Base-by-base conservation (phyloP, 2,113 vertebrate genomes). In the Clarias magur region DNA sequence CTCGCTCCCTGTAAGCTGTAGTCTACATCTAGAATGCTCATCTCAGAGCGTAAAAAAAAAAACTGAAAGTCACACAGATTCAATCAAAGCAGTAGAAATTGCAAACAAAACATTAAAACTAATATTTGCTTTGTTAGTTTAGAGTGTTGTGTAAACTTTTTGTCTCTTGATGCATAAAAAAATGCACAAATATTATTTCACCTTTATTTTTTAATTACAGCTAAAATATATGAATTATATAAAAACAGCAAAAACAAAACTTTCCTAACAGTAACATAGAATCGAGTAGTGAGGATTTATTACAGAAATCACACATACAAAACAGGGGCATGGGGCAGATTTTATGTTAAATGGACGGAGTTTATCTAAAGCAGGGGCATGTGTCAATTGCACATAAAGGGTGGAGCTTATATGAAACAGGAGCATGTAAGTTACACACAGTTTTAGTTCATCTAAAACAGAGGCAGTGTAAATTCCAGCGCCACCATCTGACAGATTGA, bases 1-100 rank as follows among this genome's bases (percentile, higher is more conserved):
- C 86, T 75, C 82, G 88, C 80, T 60, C 38, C n/a, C 11, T 63
- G 57, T 57, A 76, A 59, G 34, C 19, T 53, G 23, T 84, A 30
- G 54, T 3, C 56, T 27, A 19, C 2, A 8, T 42, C 23, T 38
- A 21, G 9, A 38, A 72, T 7, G 15, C 34, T 42, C 21, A 9
- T 42, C 70, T 73, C 4, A 21, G 19, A 10, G 6, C 38, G 16
- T 19, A 6, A 38, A 38, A 12, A 73, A 23, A 21, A n/a, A n/a
- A 48, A 1, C 7, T 75, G 72, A 15, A 1, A 54, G 48, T 15
- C 5, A 13, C 42, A 5, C 0, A 1, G 23, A 25, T 76, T 53
- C 11, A 16, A 78, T 56, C 25, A 53, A 53, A 54, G 75, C 48
- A 23, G 21, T 75, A 25, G 23, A 75, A 75, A 42, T n/a, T 4